Evolutionary conservation across 2,797 vertebrate genomes (phyloP), one percentile per base, ranked within the genome.

Genomic region (Somateria mollissima): DNA sequence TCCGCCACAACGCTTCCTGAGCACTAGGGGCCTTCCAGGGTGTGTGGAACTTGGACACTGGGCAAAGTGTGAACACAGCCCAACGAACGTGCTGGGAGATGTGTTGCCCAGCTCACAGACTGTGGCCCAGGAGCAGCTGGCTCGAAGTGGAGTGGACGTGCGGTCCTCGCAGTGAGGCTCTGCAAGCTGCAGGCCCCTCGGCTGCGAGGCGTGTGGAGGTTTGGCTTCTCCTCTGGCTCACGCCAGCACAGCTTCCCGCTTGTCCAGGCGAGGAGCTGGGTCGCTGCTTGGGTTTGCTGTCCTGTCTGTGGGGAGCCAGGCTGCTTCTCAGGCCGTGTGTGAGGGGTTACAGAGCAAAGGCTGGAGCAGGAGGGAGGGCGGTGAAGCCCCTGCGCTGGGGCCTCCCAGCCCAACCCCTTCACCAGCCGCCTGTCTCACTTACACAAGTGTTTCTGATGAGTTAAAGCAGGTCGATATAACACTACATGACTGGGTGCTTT

Each of bases 201-300:
- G 54, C 54, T 56, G 54, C 4, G 18, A 53, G 15, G 17, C 1
- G 0, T 8, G 25, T 0, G 0, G 20, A 71, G 32, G 45, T 57
- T 89, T 76, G 34, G 28, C 11, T 79, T 80, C 30, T 69, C 11
- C 41, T 45, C 1, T 54, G 69, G 69, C 13, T 19, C 32, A 19
- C 8, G 28, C 37, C 49, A 53, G 34, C 36, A 54, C 27, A 30
- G 34, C 27, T 20, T 70, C 34, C 3, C 6, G 10, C 53, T 56
- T 17, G 6, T 54, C 53, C 28, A 32, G 53, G 28, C 28, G 4
- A 30, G 53, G 53, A 54, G 28, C 53, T 30, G 27, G 53, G 53
- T 10, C 16, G 28, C 16, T 32, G 28, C 10, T 30, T 17, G 28
- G 27, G 53, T 24, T 32, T 56, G 53, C 53, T 56, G 16, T 32